These are phyloP conservation scores for Naja naja DNA, from an alignment of 2,113 vertebrate species.

Conservation along the genomic window DNA sequence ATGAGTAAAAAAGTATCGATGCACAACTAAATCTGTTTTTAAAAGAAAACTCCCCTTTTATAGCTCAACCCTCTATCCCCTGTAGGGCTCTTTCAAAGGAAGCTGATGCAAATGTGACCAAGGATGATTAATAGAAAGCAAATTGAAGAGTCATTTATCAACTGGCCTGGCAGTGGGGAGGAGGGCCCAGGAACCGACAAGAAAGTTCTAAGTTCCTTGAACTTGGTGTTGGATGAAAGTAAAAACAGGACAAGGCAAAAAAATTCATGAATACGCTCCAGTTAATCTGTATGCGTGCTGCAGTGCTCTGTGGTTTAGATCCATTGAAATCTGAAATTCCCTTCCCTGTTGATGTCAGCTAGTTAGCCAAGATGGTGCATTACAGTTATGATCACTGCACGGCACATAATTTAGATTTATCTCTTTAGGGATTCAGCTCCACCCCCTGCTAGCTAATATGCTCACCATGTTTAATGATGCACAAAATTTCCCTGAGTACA, in stretches of 20 bases:
- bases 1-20: conserved; percentile 13
- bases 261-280: conserved; percentile 71
- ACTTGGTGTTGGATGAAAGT: conserved; percentile 61
- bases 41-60: conserved; percentile 51
- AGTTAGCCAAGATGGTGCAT: conserved; percentile 77
- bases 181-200: conserved; percentile 54
- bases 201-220: conserved; percentile 60
- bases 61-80: conserved; percentile 5
- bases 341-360: conserved; percentile 80
- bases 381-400: conserved; percentile 81
- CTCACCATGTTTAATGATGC: conserved; percentile 94
- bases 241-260: conserved; percentile 60
- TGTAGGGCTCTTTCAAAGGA: conserved; percentile 48
- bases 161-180: conserved; percentile 51
- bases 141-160: conserved; percentile 72
- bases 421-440: conserved; percentile 85
- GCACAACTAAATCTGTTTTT: conserved; percentile 17
- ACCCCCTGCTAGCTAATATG: conserved; percentile 86
- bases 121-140: conserved; percentile 71
- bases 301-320: conserved; percentile 75
- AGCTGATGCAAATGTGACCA: conserved; percentile 55
- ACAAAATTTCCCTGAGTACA: conserved; percentile 89
- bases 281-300: conserved; percentile 75
- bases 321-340: conserved; percentile 78
- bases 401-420: conserved; percentile 84